Evolutionary conservation across 2,797 vertebrate species (phyloP).

Genomic region (Tragelaphus eurycerus): DNA sequence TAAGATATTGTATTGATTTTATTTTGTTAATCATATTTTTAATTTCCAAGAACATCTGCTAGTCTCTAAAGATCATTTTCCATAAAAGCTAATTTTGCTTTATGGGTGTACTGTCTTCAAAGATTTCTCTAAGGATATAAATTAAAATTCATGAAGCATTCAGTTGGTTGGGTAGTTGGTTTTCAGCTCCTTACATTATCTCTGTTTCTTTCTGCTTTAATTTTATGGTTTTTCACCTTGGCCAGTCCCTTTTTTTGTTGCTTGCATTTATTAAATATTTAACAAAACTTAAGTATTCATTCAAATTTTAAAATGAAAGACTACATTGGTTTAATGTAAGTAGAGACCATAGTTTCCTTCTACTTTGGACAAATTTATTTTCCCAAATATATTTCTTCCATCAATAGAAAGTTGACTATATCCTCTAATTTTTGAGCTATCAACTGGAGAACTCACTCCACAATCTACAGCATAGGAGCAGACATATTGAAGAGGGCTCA

Average conservation of each 20-base stretch:
- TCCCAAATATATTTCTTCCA: not conserved
- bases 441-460: not conserved
- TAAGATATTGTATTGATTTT: not conserved
- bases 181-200: not conserved
- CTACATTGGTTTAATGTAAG: not conserved
- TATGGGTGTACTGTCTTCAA: not conserved
- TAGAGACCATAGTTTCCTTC: not conserved
- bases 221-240: not conserved
- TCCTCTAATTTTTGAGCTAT: not conserved
- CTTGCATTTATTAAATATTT: not conserved
- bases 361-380: not conserved
- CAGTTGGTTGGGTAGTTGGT: not conserved
- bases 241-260: not conserved
- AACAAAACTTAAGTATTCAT: not conserved
- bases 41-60: not conserved
- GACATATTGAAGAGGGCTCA: rapidly evolving
- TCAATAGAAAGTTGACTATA: not conserved
- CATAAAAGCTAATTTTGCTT: not conserved
- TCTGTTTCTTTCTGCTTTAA: not conserved
- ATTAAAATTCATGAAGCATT: not conserved
- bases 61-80: not conserved
- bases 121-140: not conserved
- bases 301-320: not conserved
- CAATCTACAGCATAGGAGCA: not conserved
- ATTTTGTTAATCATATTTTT: not conserved